Evolutionary conservation across 2,888 invertebrate species (phyloP).

Genomic region (Tubulanus polymorphus): DNA sequence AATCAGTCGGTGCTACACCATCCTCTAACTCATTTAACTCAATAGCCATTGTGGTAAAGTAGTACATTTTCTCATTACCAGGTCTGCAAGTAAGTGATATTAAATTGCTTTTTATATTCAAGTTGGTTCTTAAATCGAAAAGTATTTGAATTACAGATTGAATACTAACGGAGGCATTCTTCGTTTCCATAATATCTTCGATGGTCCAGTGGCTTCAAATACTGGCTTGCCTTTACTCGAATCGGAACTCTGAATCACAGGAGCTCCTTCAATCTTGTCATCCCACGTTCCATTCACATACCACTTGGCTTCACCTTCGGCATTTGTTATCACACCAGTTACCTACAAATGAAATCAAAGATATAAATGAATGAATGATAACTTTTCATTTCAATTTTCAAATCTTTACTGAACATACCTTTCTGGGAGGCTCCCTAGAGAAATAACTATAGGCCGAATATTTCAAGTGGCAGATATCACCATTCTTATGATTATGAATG

Average conservation of each 20-base stretch:
- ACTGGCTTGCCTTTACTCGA: constrained; percentile 62
- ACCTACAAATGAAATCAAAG: constrained; percentile 57
- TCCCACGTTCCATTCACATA: constrained; percentile 89
- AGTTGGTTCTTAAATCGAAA: neutral
- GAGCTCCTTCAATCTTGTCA: constrained; percentile 87
- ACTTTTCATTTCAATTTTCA: neutral
- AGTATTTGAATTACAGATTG: neutral
- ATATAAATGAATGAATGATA: neutral
- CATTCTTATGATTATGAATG: constrained; percentile 82
- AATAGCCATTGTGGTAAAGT: constrained; percentile 90
- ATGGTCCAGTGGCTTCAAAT: constrained; percentile 87
- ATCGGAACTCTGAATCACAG: constrained; percentile 64
- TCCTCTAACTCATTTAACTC: constrained; percentile 94
- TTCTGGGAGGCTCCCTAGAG: constrained; percentile 86
- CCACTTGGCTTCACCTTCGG: constrained; percentile 60
- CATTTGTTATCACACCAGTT: constrained; percentile 64
- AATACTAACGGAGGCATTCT: constrained; percentile 66
- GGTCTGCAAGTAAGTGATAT: constrained; percentile 57
- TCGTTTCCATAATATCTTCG: constrained; percentile 81
- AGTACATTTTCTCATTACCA: constrained; percentile 75
- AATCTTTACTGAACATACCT: too few species aligned
- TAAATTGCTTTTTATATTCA: too few species aligned
- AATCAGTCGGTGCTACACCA: constrained; percentile 91
- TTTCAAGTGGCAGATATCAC: constrained; percentile 92
- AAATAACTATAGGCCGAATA: constrained; percentile 99